Conservation (phyloP, 2,797 vertebrate species). For the Amblyraja radiata region DNA sequence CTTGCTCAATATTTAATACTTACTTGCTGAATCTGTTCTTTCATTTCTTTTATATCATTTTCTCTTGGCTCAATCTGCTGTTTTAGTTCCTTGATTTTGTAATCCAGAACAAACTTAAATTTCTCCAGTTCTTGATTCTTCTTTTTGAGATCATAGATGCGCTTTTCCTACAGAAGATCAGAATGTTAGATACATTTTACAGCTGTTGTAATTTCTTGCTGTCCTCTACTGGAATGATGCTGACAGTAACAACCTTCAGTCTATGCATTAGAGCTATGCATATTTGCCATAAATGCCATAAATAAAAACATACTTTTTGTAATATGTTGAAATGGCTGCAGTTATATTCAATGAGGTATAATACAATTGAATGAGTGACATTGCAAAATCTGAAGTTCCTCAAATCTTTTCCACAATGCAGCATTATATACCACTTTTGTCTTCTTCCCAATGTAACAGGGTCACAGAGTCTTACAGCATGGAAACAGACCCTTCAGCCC, state of each 20-base stretch:
- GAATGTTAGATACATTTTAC: background rate
- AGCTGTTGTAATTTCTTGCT: background rate
- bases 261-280: background rate
- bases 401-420: background rate
- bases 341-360: background rate
- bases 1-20: conserved; percentile 39
- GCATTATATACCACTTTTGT: background rate
- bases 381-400: background rate
- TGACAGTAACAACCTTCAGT: background rate
- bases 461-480: too few species aligned
- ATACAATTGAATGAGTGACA: background rate
- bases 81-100: conserved; percentile 73
- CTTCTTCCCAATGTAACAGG: background rate
- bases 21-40: conserved; percentile 72
- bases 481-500: too few species aligned
- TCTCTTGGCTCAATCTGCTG: conserved; percentile 74
- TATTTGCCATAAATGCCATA: background rate
- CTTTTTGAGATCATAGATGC: conserved; percentile 69
- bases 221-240: background rate
- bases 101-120: conserved; percentile 72
- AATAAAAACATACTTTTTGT: background rate
- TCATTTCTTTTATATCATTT: conserved; percentile 68
- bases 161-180: conserved; percentile 61
- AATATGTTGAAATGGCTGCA: background rate
- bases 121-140: conserved; percentile 79